phyloP scores from a whole-genome alignment of 2,797 vertebrate genomes.

The Toxotes lorentzi region DNA sequence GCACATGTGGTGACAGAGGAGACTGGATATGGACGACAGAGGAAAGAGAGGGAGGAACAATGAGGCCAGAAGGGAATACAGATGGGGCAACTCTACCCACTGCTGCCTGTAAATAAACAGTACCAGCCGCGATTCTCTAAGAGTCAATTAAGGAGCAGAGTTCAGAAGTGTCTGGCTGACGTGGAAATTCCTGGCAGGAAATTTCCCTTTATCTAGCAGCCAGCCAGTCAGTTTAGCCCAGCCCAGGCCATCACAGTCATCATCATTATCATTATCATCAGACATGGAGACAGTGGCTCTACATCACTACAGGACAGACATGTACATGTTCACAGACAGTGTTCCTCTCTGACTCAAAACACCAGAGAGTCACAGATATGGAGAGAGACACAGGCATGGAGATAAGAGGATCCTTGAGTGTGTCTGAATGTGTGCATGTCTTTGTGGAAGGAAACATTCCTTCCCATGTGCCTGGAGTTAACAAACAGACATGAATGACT shows the following conservation, averaged over 20 bases:
- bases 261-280: constrained; percentile 74
- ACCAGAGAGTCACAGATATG: constrained; percentile 60
- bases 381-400: constrained; percentile 46
- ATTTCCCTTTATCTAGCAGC: constrained; percentile 71
- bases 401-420: constrained; percentile 72
- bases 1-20: background rate
- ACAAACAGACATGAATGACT: constrained; percentile 62
- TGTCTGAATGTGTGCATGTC: constrained; percentile 53
- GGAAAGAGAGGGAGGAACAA: constrained; percentile 7
- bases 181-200: constrained; percentile 78
- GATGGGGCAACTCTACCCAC: constrained; percentile 32
- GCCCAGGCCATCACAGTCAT: constrained; percentile 65
- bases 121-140: constrained; percentile 44
- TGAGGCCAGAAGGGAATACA: constrained; percentile 19
- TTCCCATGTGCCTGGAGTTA: constrained; percentile 60
- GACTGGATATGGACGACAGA: constrained; percentile 5
- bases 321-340: constrained; percentile 52
- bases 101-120: constrained; percentile 62
- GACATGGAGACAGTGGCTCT: constrained; percentile 65
- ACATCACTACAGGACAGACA: constrained; percentile 51
- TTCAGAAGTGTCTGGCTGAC: constrained; percentile 63
- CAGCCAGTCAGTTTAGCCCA: constrained; percentile 56
- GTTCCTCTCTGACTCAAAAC: constrained; percentile 60
- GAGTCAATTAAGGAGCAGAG: constrained; percentile 60
- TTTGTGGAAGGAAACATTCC: constrained; percentile 62